Evolutionary conservation across 1,140 invertebrate genomes (phyloP), one percentile per base, ranked within the genome.

Genomic region (Drosophila insularis): DNA sequence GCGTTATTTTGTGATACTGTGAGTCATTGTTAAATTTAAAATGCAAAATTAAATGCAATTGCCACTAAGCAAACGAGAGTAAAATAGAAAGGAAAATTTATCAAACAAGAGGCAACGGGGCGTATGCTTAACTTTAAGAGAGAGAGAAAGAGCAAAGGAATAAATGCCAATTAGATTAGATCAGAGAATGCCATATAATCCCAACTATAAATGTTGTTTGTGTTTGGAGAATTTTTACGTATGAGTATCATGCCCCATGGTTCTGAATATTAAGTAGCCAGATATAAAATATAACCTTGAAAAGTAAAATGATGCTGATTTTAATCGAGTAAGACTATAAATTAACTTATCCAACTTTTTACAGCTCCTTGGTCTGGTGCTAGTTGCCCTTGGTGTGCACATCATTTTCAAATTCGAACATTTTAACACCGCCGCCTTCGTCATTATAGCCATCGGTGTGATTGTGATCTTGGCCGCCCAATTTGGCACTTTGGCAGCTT

Each of bases 331-430:
- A 2, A 46, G 8, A 46, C 43, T 17, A 46, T 46, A 46, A 46
- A 46, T 77, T 50, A 40, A 46, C 37, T 40, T 66, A 60, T 72
- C 58, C 67, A 13, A 37, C 10, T 11, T 8, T 58, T 77, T 76
- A 23, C 74, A 91, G 90, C 64, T 91, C 4, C 67, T 90, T 14
- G 82, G 82, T 31, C 37, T 91, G 39, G 60, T 68, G 31, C 71
- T 89, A 10, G 59, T 90, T 58, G 78, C 59, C 27, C 66, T 91
- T 66, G 86, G 82, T 1, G 59, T 81, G n/a, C 71, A 90, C 61
- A 68, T 91, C 13, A 50, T 91, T 8, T 46, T 89, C 19, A 59
- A 80, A 68, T 78, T 91, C 39, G 90, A 91, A 54, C 72, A 87
- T 59, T 91, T 91, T 35, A 65, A 82, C 62, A 78, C 74, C 7